Evolutionary conservation across 2,888 invertebrate species (phyloP), one percentile per base, ranked within the genome.

Genomic region (Nomada hirtipes): DNA sequence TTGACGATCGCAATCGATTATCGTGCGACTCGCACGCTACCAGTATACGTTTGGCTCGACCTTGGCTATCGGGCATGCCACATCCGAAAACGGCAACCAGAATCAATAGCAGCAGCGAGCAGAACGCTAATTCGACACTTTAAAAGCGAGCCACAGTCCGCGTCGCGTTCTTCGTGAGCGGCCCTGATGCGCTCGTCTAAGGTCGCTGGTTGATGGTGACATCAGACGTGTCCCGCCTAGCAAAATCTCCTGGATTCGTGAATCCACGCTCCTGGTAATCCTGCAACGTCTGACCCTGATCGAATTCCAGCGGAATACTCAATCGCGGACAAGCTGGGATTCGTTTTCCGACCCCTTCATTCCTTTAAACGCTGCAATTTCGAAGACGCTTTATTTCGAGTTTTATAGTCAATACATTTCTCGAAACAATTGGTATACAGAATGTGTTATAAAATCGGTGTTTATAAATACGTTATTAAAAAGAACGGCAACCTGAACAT

Each of bases 221-320:
- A 90, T 83, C 86, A 87, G 86, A 90, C 90, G 90, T 90, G 90
- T 85, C 65, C 55, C 72, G 90, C 87, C 82, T 90, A 69, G 76
- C 64, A 82, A 88, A 75, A 57, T 72, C 70, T 36, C 29, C 26
- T 26, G 67, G 57, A 75, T 76, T 83, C 74, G 77, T 72, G 73
- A 72, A 85, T 79, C 82, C 72, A 26, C 67, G 64, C 76, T 69
- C 78, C 72, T 61, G 60, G 67, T 50, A 83, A 86, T 79, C 74
- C 80, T 74, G 74, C 61, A 55, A 77, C 60, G 70, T 60, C 74
- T 67, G 82, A 76, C 82, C 80, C 82, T 82, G 82, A 82, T 82
- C 82, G 82, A 80, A 82, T 82, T 80, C 72, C 80, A 18, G 2
- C 63, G 36, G 80, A 80, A 80, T 80, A 80, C 63, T 29, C 68